phyloP scores from a whole-genome alignment of 2,113 vertebrate genomes.

The Sylvia atricapilla region DNA sequence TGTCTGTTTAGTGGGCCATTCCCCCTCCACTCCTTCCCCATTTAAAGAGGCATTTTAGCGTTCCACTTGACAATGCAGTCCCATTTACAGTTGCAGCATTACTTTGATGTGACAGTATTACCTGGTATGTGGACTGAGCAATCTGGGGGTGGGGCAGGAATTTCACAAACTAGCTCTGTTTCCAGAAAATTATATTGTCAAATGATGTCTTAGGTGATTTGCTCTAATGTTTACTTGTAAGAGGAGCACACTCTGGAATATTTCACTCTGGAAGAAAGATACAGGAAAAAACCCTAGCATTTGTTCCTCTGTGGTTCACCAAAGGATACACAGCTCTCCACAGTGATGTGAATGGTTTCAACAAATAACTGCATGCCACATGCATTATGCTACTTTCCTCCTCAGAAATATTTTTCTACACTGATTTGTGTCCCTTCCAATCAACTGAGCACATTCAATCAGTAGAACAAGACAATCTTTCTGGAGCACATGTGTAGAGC shows the following conservation, averaged over 20 bases:
- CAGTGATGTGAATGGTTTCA: not conserved
- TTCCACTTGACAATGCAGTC: not conserved
- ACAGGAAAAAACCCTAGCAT: not conserved
- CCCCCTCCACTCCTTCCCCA: no score
- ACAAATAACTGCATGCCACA: not conserved
- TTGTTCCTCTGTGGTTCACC: not conserved
- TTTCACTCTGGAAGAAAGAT: not conserved
- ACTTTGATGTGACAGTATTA: constrained; percentile 17
- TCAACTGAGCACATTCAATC: not conserved
- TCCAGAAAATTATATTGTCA: constrained; percentile 12
- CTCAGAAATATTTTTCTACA: not conserved
- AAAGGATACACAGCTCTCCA: not conserved
- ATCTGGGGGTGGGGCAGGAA: constrained; percentile 13
- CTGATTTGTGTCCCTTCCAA: not conserved
- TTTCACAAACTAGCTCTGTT: not conserved
- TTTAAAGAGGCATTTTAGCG: not conserved
- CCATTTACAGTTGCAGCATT: not conserved
- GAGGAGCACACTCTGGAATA: not conserved
- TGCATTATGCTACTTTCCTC: not conserved
- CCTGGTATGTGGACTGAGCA: not conserved
- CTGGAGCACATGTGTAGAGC: not conserved
- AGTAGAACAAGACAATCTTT: not conserved
- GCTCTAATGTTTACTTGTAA: not conserved
- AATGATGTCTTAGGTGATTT: not conserved
- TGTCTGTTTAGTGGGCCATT: not conserved